Conservation (phyloP, 2,888 invertebrate species). For the Eledona agricola region DNA sequence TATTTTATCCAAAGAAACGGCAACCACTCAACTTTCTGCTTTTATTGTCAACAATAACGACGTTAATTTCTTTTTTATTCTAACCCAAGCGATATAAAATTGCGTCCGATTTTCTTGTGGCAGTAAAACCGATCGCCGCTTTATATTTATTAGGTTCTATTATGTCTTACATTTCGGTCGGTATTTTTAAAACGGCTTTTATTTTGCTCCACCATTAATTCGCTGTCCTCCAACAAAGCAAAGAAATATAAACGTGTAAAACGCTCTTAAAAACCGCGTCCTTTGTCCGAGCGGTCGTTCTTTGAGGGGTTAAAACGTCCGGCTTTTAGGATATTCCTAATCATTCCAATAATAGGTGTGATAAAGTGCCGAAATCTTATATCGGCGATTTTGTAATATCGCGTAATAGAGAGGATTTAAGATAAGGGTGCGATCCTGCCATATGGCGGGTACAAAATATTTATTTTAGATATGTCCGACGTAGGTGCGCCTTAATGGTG, state of each 20-base stretch:
- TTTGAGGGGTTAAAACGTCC: slow-evolving; percentile 55
- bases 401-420: slow-evolving; percentile 39
- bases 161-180: no score
- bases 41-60: slow-evolving; percentile 51
- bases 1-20: no score
- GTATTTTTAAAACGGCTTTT: slow-evolving; percentile 24
- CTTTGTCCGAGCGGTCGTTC: slow-evolving; percentile 46
- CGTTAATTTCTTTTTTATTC: slow-evolving; percentile 48
- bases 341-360: no score
- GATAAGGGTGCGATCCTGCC: slow-evolving; percentile 46
- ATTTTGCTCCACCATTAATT: slow-evolving; percentile 30
- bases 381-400: slow-evolving; percentile 12
- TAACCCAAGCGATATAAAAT: slow-evolving; percentile 46
- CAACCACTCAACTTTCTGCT: slow-evolving; percentile 48
- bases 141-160: slow-evolving; percentile 34
- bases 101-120: slow-evolving; percentile 37
- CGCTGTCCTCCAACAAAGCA: slow-evolving; percentile 41
- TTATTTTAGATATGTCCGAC: slow-evolving; percentile 43
- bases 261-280: slow-evolving; percentile 52
- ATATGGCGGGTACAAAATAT: slow-evolving; percentile 47
- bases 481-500: slow-evolving; percentile 39
- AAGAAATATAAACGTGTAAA: slow-evolving; percentile 48
- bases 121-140: slow-evolving; percentile 38
- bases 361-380: slow-evolving; percentile 13
- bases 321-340: slow-evolving; percentile 53